Evolutionary conservation across 2,797 vertebrate species (phyloP).

Genomic region (Falco rusticolus): DNA sequence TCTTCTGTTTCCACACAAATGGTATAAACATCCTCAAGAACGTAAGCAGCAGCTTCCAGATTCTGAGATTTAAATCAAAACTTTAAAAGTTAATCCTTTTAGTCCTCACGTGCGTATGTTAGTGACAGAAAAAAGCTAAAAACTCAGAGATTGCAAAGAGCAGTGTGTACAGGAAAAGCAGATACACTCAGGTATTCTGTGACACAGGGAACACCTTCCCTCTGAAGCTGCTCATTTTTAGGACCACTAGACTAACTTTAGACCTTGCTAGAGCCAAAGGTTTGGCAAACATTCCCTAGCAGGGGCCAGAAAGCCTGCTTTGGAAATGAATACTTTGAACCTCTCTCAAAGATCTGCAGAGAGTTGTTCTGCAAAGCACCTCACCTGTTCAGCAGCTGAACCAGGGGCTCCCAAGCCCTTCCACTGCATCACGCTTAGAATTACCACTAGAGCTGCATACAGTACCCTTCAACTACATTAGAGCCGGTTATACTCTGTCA

Average conservation of each 20-base stretch:
- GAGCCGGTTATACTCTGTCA: neutral
- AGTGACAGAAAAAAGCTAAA: rapidly evolving
- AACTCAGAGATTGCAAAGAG: neutral
- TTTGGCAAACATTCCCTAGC: neutral
- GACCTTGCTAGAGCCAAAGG: neutral
- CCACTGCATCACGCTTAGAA: rapidly evolving
- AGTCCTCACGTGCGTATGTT: rapidly evolving
- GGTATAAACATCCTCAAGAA: neutral
- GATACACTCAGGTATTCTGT: no score
- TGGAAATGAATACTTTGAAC: neutral
- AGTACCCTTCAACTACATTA: neutral
- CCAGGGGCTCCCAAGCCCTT: neutral
- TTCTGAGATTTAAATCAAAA: neutral
- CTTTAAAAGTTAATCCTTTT: neutral
- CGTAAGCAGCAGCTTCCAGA: neutral
- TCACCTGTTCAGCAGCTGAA: neutral
- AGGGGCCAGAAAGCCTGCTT: neutral
- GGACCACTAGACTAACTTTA: neutral
- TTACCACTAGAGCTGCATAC: neutral
- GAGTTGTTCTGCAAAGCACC: neutral
- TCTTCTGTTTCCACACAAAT: neutral
- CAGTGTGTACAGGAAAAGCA: neutral
- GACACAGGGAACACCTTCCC: neutral
- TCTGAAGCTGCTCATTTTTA: neutral
- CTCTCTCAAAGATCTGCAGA: neutral